Evolutionary conservation across 2,113 vertebrate species (phyloP).

Genomic region (Nothobranchius kuhntae): DNA sequence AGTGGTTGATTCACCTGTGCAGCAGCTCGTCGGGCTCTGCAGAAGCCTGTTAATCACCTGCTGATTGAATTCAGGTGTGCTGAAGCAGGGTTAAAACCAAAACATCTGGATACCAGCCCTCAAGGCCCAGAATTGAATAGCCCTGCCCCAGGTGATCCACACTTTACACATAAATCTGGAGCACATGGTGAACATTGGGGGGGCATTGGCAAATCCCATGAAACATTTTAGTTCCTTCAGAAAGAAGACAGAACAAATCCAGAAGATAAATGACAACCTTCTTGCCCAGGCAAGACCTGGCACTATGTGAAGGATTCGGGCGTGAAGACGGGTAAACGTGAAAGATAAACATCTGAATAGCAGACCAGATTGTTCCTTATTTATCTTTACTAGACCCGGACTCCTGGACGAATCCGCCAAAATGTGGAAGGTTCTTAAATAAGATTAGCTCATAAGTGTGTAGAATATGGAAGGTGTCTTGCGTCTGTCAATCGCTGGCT

Average conservation of each 20-base stretch:
- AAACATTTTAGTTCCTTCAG: neutral
- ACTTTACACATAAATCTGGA: too few species aligned
- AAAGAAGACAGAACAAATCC: conserved; percentile 17
- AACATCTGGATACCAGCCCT: too few species aligned
- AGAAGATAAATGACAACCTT: conserved; percentile 33
- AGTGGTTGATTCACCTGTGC: too few species aligned
- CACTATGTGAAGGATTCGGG: conserved; percentile 20
- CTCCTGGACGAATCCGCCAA: conserved; percentile 13
- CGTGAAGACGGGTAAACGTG: conserved; percentile 34
- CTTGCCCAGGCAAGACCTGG: conserved; percentile 41
- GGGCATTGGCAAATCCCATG: too few species aligned
- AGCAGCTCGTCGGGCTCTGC: too few species aligned
- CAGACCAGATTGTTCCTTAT: conserved; percentile 29
- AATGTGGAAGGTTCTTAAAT: neutral
- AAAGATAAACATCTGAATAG: conserved; percentile 16
- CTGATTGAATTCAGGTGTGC: too few species aligned
- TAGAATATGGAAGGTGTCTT: neutral
- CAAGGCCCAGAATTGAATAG: too few species aligned
- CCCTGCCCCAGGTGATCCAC: too few species aligned
- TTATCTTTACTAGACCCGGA: conserved; percentile 40
- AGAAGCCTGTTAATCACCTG: too few species aligned
- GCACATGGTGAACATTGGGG: too few species aligned
- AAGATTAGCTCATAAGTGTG: conserved; percentile 2
- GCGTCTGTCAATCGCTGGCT: neutral
- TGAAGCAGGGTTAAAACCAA: too few species aligned